Evolutionary conservation across 1,140 invertebrate species (phyloP), one percentile per base, ranked within the genome.

Genomic region (Drosophila santomea): DNA sequence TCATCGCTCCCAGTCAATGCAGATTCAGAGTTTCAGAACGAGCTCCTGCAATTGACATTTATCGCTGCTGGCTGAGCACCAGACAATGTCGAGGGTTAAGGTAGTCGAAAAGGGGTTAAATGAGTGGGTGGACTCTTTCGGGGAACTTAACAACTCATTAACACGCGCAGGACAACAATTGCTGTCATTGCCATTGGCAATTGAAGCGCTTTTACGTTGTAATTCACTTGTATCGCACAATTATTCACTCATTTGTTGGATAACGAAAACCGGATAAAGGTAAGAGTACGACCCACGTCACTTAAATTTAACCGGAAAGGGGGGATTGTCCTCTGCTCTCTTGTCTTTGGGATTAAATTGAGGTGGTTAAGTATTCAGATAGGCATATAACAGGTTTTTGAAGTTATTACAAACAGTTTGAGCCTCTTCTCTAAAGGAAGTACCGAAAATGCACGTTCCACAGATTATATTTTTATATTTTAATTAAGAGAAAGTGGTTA

Each of bases 141-240:
- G 60, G 44, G 60, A 81, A 83, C 60, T 86, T 82, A 86, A 86
- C 83, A 86, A 81, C 82, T 88, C 82, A 86, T 86, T 86, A 86
- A 86, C 83, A 86, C 64, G 69, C 66, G 64, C 82, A n/a, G 55
- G 62, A 85, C 82, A 78, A 78, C 82, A 81, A 81, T 74, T 77
- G 66, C 68, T 74, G 67, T 68, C 62, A 57, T 43, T 50, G 57
- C 52, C 76, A 60, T 47, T 57, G 73, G 74, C 51, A 56, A 72
- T 71, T 74, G 72, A 54, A 59, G 69, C 74, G 48, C 68, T 68
- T 78, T 58, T 75, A 47, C 71, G 74, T 44, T 72, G 78, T 88
- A 76, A 86, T 79, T 78, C 62, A 56, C 60, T 58, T 78, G 55
- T 52, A 55, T 60, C 52, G 50, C 45, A 61, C 68, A 80, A 80